Evolutionary conservation across 2,888 invertebrate species (phyloP), one percentile per base, ranked within the genome.

Genomic region (Panopea generosa): DNA sequence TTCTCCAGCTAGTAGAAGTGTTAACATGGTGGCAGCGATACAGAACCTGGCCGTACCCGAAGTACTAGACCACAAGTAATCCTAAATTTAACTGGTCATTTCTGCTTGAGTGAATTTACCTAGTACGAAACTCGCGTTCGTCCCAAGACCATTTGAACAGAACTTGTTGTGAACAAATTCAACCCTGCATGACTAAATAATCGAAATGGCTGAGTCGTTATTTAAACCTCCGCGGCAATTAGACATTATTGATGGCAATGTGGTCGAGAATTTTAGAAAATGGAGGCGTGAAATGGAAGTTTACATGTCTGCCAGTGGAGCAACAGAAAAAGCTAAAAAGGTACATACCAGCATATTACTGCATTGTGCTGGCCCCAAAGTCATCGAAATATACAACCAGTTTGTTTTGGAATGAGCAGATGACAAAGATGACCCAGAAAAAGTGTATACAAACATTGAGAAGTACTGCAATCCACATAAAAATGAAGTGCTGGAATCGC

Each of bases 401-500:
- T 63, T 69, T 59, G 57, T 56, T 38, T 69, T 63, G 68, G 69
- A 20, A 11, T n/a, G 43, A n/a, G 53, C 43, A 1, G 57, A 45
- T 7, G 65, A 71, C 22, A 68, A 77, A 20, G 52, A 63, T 14
- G 29, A 73, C 16, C 73, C 69, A 4, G 57, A 40, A 0, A 65
- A 49, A 60, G 2, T 43, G n/a, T n/a, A 73, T n/a, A 45, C 52
- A 29, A 71, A 77, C 55, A n/a, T 77, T 11, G 63, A 81, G 47
- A 38, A 38, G n/a, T 75, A 77, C 59, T 81, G 77, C 45, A 81
- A 71, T 60, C 77, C 81, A 2, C 24, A 70, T n/a, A 47, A 69
- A 26, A 81, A 68, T 53, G 77, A 81, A 52, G 82, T 78, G 3
- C 22, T 75, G 11, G 71, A 82, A 62, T 62, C 81, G 9, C 65